Evolutionary conservation across 2,113 vertebrate species (phyloP).

Genomic region (Pelusios castaneus): DNA sequence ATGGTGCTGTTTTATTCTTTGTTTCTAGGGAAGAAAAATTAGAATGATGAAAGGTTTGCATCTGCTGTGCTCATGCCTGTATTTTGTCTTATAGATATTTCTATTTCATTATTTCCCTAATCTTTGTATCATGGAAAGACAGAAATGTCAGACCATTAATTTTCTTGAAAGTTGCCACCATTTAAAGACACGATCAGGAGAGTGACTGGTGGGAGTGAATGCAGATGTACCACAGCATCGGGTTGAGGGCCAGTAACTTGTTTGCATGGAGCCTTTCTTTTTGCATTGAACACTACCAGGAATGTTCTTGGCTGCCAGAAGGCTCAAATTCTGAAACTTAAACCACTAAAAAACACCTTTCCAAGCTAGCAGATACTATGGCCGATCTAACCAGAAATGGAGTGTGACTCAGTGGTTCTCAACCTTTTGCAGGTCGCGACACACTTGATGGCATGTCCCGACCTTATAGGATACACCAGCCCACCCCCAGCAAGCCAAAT

Average conservation of each 20-base stretch:
- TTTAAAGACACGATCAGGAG: not conserved
- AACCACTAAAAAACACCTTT: not conserved
- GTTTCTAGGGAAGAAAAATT: conserved; percentile 17
- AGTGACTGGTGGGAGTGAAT: conserved; percentile 1
- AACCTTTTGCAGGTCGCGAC: too few species aligned
- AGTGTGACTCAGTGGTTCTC: too few species aligned
- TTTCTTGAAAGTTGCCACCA: conserved; percentile 33
- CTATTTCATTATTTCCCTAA: conserved; percentile 38
- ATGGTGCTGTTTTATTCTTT: conserved; percentile 20
- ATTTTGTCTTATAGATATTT: conserved; percentile 3
- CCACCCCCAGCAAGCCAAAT: too few species aligned
- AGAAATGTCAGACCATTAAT: not conserved
- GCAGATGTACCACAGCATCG: conserved; percentile 4
- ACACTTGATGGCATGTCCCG: too few species aligned
- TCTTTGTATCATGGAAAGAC: conserved; percentile 16
- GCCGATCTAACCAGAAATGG: not conserved
- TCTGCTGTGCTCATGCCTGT: not conserved
- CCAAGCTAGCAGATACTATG: not conserved
- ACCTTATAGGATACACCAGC: too few species aligned
- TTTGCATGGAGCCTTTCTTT: not conserved
- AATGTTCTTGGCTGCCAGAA: not conserved
- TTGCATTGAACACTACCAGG: not conserved
- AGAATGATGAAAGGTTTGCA: conserved; percentile 26
- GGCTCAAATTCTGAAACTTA: not conserved
- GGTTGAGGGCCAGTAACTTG: not conserved